Conservation (phyloP, 1,140 invertebrate genomes). For the Drosophila saltans region DNA sequence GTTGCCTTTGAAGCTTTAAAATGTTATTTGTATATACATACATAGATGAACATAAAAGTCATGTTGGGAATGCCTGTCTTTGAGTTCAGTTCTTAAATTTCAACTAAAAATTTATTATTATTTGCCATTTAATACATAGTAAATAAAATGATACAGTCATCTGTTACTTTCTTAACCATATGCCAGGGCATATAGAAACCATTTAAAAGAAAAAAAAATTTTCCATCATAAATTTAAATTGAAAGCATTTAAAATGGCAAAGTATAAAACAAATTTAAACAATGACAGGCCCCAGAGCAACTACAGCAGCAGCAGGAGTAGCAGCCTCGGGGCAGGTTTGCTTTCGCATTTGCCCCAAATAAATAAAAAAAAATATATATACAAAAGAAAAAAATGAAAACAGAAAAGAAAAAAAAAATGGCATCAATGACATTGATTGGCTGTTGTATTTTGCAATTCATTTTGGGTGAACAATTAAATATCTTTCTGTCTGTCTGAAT, state of each 20-base stretch:
- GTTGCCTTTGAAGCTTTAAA: constrained; percentile 18
- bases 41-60: too few relatives aligned
- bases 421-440: constrained; percentile 67
- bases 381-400: constrained; percentile 2
- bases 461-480: constrained; percentile 61
- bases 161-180: too few relatives aligned
- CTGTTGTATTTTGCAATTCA: constrained; percentile 51
- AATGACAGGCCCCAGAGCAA: not conserved
- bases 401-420: constrained; percentile 27
- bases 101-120: too few relatives aligned
- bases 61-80: not conserved
- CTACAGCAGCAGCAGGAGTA: too few relatives aligned
- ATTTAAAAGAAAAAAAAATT: constrained; percentile 29
- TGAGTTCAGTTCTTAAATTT: too few relatives aligned
- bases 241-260: constrained; percentile 38
- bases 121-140: too few relatives aligned
- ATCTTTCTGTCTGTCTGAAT: constrained; percentile 47
- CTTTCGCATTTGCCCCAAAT: too few relatives aligned
- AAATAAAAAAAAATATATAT: too few relatives aligned
- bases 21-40: not conserved
- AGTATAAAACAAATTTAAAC: constrained; percentile 3
- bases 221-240: constrained; percentile 36
- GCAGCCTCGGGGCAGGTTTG: too few relatives aligned
- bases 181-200: constrained; percentile 14
- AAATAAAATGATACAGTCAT: too few relatives aligned